phyloP scores from a whole-genome alignment of 2,888 invertebrate species.

The Polydesmus complanatus region DNA sequence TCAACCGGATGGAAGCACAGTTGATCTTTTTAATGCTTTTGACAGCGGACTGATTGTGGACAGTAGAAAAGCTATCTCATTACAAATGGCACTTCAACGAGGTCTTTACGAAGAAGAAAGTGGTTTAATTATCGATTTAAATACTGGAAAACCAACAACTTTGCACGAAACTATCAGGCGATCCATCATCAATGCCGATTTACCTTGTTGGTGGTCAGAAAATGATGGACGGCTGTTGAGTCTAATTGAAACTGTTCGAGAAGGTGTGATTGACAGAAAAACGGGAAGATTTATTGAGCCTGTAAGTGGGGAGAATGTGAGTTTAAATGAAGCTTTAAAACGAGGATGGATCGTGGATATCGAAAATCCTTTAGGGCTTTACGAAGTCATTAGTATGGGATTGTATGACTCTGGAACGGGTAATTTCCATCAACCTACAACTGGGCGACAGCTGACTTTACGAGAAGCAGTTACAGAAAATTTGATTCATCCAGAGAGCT shows the following conservation, averaged over 20 bases:
- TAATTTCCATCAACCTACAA: slow-evolving; percentile 60
- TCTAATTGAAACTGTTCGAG: slow-evolving; percentile 36
- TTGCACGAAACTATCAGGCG: slow-evolving; percentile 69
- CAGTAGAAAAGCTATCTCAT: slow-evolving; percentile 45
- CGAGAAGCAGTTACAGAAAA: slow-evolving; percentile 59
- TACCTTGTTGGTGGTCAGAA: slow-evolving; percentile 32
- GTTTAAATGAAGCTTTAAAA: slow-evolving; percentile 59
- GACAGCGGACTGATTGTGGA: slow-evolving; percentile 59
- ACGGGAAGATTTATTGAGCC: slow-evolving; percentile 21
- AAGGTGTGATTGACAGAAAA: slow-evolving; percentile 23
- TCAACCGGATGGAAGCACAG: slow-evolving; percentile 38
- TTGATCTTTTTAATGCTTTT: slow-evolving; percentile 33
- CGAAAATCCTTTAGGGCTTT: slow-evolving; percentile 62
- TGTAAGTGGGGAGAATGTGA: slow-evolving; percentile 32
- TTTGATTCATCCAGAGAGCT: slow-evolving; percentile 58
- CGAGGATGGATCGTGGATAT: slow-evolving; percentile 52
- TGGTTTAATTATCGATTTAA: slow-evolving; percentile 69
- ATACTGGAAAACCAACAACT: slow-evolving; percentile 60
- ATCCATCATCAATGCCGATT: slow-evolving; percentile 61
- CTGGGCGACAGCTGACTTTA: slow-evolving; percentile 55
- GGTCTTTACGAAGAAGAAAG: slow-evolving; percentile 66
- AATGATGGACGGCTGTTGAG: slow-evolving; percentile 30
- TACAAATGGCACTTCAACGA: slow-evolving; percentile 72
- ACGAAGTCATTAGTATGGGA: slow-evolving; percentile 63
- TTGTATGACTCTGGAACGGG: slow-evolving; percentile 54